Conservation (phyloP, 2,113 vertebrate species). For the Prietella phreatophila region DNA sequence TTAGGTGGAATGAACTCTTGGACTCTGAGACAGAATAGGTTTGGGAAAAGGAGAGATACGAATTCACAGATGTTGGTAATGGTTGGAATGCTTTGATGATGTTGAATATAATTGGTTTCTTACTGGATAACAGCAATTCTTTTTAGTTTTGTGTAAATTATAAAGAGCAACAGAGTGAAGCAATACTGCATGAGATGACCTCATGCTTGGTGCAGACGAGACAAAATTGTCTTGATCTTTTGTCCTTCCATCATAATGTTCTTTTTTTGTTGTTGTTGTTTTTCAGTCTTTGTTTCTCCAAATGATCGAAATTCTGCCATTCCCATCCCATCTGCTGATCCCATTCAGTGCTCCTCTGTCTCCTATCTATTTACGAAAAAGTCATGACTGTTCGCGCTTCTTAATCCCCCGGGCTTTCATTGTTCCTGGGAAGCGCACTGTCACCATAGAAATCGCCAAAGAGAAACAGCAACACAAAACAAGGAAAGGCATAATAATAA, state of each 20-base stretch:
- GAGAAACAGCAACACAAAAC: constrained; percentile 77
- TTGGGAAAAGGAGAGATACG: constrained; percentile 9
- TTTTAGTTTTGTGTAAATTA: constrained; percentile 30
- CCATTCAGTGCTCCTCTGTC: constrained; percentile 64
- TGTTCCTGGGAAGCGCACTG: constrained; percentile 73
- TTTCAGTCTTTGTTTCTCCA: constrained; percentile 46
- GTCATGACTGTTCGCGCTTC: constrained; percentile 73
- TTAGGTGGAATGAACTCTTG: constrained; percentile 7
- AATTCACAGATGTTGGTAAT: constrained; percentile 25
- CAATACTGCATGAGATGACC: constrained; percentile 22
- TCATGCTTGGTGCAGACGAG: constrained; percentile 26
- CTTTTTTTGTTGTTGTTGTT: not conserved
- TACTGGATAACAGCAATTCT: not conserved
- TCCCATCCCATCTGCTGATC: constrained; percentile 74
- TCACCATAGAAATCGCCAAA: constrained; percentile 76
- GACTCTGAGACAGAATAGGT: not conserved
- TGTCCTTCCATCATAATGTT: constrained; percentile 31
- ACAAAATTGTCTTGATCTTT: constrained; percentile 37
- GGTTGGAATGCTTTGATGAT: constrained; percentile 23
- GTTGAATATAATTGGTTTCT: constrained; percentile 23
- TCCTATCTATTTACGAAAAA: constrained; percentile 78
- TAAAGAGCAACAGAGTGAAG: constrained; percentile 20
- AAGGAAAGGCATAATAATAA: constrained; percentile 53
- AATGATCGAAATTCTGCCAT: constrained; percentile 68
- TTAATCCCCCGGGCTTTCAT: constrained; percentile 74